Evolutionary conservation across 1,140 invertebrate species (phyloP), one percentile per base, ranked within the genome.

Genomic region (Macrotrachela quadricornifera): DNA sequence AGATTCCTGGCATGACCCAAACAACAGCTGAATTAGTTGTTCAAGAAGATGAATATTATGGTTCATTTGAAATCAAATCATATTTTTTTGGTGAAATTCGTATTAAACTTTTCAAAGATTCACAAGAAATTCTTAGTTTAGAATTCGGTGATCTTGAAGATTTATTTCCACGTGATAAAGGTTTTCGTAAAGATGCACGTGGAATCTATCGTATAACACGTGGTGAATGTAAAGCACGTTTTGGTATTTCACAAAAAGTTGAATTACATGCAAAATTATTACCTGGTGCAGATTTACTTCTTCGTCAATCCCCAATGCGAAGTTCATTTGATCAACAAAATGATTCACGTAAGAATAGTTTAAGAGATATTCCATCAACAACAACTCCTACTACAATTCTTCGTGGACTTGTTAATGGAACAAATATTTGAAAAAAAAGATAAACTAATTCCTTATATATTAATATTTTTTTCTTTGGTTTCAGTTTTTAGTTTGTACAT

Each of bases 21-120:
- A 54, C 53, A 18, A 54, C 53, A n/a, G 53, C 53, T n/a, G 46
- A 54, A n/a, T 17, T 54, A 14, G 40, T 54, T 3, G 46, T 54
- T 11, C 21, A 54, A 30, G 53, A 54, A 43, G 38, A 54, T 46
- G 43, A 54, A 39, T 54, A 49, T 21, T 10, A n/a, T 6, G 47
- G 53, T 14, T 49, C 41, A 49, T 54, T 54, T 18, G 46, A 48
- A 16, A 16, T 49, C n/a, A 54, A 54, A 21, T 36, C 53, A 15
- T 54, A 54, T 46, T 54, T 54, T 46, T 49, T 40, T 11, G 53
- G 53, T 17, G 39, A 45, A 43, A 46, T 54, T 17, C 30, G 36
- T 6, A 30, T 54, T 10, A 13, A 49, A 15, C 21, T 54, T 15
- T 45, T 18, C 21, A 54, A 54, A 50, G 53, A 54, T 37, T 37